Base-by-base conservation (phyloP, 2,888 invertebrate genomes). In the Melinopterus prodromus region DNA sequence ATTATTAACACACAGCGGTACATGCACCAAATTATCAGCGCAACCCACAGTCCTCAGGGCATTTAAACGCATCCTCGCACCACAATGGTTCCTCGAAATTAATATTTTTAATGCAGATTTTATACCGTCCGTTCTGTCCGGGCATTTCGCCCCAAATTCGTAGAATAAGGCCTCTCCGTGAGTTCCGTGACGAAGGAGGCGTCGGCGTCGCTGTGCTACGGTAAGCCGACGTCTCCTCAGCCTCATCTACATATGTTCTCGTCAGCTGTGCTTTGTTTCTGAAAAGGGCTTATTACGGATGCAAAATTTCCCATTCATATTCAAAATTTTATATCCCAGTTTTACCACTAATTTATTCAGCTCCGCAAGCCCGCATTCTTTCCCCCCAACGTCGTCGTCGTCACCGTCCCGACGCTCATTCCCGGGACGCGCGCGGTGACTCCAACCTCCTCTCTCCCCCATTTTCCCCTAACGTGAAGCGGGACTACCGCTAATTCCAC, bases 241-340 rank as follows among this genome's bases (percentile, higher is more conserved):
- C 87, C 90, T 90, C 89, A 91, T 92, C 91, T 92, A 91, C 91
- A 92, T 91, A 91, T 92, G 91, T 91, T 91, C 90, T 90, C 90
- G 90, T 91, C 91, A 91, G 90, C 90, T 89, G 89, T 87, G 90
- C 89, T 90, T 91, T 91, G 90, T 91, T 90, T 90, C 90, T 88
- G 90, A 91, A 92, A 92, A 92, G 92, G 92, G 92, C 94, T 94
- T 93, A 94, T 95, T 94, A 94, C 92, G 92, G 92, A 95, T 95
- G 94, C 94, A 94, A 95, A 95, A 94, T 94, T 93, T 93, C 92
- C 94, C 94, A 95, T 95, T 95, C 95, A 95, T 95, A 95, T 95
- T 95, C 95, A 94, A 95, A 95, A 95, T 95, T 95, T 95, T 94
- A 94, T 94, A 94, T 94, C 94, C 93, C 93, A 89, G 92, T 91